phyloP scores from a whole-genome alignment of 2,797 vertebrate genomes.

The Cossypha caffra region DNA sequence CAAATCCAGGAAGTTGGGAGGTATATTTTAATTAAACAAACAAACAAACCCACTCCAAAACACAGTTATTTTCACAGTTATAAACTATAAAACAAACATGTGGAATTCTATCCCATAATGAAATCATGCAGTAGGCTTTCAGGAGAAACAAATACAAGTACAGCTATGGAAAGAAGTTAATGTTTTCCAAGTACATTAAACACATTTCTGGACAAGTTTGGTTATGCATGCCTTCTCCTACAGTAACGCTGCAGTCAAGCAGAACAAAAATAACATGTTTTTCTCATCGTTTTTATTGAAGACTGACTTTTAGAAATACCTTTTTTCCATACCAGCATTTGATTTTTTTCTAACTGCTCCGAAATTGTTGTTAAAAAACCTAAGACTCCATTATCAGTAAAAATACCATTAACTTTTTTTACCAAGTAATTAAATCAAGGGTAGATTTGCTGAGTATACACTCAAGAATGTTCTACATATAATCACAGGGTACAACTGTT shows the following conservation, averaged over 20 bases:
- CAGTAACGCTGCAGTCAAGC: not conserved
- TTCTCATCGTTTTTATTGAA: not conserved
- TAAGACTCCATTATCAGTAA: not conserved
- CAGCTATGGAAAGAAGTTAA: conserved; percentile 38
- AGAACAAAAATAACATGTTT: conserved; percentile 27
- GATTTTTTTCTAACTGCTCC: not conserved
- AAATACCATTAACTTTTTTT: not conserved
- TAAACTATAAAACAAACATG: not conserved
- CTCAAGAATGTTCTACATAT: not conserved
- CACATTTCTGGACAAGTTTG: not conserved
- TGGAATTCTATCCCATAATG: not conserved
- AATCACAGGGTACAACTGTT: not conserved
- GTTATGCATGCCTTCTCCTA: conserved; percentile 20
- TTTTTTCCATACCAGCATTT: not conserved
- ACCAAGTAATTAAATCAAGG: not conserved
- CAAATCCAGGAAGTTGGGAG: not conserved
- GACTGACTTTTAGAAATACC: not conserved
- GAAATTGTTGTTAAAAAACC: not conserved
- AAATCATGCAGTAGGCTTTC: not conserved
- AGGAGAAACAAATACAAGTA: not conserved
- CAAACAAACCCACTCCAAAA: not conserved
- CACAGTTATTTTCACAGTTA: not conserved
- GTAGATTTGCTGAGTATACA: not conserved
- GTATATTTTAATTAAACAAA: not conserved
- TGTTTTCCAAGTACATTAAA: conserved; percentile 28